These are phyloP conservation scores for Tylochromis polylepis DNA, from an alignment of 2,113 vertebrate species.

Conservation along the genomic window DNA sequence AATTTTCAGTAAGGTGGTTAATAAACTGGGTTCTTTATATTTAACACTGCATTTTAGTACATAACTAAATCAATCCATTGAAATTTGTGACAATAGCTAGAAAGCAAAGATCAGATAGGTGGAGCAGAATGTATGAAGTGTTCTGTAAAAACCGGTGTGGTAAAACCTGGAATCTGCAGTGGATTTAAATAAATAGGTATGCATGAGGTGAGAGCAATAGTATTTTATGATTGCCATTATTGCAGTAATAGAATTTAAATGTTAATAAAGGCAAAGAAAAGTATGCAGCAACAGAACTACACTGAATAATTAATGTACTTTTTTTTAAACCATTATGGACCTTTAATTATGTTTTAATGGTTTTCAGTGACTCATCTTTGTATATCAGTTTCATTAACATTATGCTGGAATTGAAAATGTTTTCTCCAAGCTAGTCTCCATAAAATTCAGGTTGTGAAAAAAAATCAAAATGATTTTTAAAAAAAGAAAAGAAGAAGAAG, in stretches of 20 bases:
- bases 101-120: neutral
- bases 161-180: neutral
- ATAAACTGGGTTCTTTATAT: neutral
- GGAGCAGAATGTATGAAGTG: neutral
- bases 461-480: neutral
- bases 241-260: neutral
- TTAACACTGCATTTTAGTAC: neutral
- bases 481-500: too few species aligned
- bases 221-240: neutral
- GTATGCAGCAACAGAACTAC: neutral
- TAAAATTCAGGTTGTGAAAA: constrained; percentile 5
- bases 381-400: neutral
- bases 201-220: neutral
- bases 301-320: neutral
- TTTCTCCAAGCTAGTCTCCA: neutral
- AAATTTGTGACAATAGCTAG: neutral
- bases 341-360: neutral
- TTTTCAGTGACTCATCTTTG: neutral
- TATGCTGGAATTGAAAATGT: neutral
- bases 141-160: neutral
- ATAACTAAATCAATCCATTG: neutral
- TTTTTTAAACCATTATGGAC: neutral
- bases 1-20: neutral
- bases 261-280: neutral
- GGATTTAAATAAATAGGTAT: neutral